Conservation (phyloP, 2,888 invertebrate species). For the Hirtodrosophila trivittata region DNA sequence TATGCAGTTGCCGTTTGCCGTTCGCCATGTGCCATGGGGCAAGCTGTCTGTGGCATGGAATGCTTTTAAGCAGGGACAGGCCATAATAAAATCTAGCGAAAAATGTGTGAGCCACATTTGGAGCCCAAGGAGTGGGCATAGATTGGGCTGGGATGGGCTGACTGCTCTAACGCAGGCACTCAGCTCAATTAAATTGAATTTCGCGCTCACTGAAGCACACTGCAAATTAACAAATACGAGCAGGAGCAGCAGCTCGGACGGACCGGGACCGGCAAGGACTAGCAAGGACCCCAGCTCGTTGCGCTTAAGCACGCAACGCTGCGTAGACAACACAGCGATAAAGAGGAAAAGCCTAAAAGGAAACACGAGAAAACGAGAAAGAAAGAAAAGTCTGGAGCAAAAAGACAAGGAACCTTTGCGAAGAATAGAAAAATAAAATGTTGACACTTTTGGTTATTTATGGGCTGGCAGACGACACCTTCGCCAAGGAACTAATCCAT, state of each 20-base stretch:
- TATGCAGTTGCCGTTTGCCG: conserved; percentile 56
- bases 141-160: conserved; percentile 5
- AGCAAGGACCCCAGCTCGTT: conserved; percentile 65
- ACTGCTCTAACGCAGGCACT: conserved; percentile 61
- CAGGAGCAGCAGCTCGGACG: conserved; percentile 25
- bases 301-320: conserved; percentile 78
- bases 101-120: conserved; percentile 65
- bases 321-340: conserved; percentile 57
- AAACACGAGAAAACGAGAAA: conserved; percentile 7
- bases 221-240: conserved; percentile 76
- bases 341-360: conserved; percentile 21
- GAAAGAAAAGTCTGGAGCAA: conserved; percentile 7
- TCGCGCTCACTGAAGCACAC: conserved; percentile 80
- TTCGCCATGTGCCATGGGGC: conserved; percentile 14
- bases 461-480: conserved; percentile 78
- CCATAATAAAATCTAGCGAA: conserved; percentile 75
- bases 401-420: conserved; percentile 37
- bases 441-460: conserved; percentile 82
- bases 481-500: conserved; percentile 73
- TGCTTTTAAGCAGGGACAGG: conserved; percentile 74
- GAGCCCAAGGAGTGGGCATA: background rate
- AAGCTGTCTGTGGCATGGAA: conserved; percentile 65
- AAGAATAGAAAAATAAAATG: conserved; percentile 80
- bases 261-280: conserved; percentile 24
- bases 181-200: conserved; percentile 81